Evolutionary conservation across 2,797 vertebrate species (phyloP).

Genomic region (Peromyscus aztecus): DNA sequence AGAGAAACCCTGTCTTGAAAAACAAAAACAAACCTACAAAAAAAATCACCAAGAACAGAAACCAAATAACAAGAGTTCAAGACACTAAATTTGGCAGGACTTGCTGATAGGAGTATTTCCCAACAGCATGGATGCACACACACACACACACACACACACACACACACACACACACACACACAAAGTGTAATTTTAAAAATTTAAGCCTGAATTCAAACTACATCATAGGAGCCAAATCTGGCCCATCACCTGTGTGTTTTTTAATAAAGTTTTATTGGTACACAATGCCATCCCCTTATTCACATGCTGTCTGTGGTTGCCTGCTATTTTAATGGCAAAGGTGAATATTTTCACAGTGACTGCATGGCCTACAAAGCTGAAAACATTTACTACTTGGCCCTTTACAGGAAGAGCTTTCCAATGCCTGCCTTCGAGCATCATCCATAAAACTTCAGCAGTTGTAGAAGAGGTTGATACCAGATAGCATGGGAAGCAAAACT

Average conservation of each 20-base stretch:
- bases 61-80: background rate
- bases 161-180: background rate
- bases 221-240: background rate
- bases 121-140: background rate
- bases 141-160: background rate
- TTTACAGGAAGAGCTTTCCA: background rate
- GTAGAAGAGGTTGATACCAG: background rate
- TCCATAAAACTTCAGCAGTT: background rate
- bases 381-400: background rate
- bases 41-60: background rate
- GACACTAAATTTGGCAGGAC: background rate
- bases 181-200: background rate
- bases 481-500: background rate
- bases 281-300: background rate
- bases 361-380: background rate
- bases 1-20: background rate
- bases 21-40: background rate
- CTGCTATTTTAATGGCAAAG: background rate
- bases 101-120: background rate
- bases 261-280: slow-evolving; percentile 57
- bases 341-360: background rate
- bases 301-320: background rate
- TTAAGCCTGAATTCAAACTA: background rate
- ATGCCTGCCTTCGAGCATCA: fast-evolving
- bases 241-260: background rate